phyloP scores from a whole-genome alignment of 2,113 vertebrate genomes.

The Opisthocomus hoazin region DNA sequence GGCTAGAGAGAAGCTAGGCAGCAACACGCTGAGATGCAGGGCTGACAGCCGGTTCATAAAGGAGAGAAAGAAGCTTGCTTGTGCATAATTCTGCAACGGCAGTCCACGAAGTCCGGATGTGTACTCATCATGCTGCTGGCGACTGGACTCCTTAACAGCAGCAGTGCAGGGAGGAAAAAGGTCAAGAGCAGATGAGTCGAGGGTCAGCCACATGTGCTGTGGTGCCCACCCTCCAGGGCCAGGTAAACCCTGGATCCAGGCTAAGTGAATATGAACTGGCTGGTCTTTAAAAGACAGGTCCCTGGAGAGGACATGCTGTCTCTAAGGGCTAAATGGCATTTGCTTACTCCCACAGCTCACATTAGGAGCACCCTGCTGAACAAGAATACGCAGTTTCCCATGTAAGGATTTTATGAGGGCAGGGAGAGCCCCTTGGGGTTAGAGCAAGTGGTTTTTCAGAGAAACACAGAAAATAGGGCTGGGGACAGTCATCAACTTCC shows the following conservation, averaged over 20 bases:
- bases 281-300: neutral
- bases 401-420: neutral
- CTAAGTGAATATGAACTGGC: too few relatives aligned
- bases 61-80: neutral
- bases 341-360: neutral
- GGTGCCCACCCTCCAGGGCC: neutral
- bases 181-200: neutral
- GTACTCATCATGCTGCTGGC: neutral
- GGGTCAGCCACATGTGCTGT: rapidly evolving
- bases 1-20: neutral
- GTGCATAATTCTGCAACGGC: neutral
- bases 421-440: neutral
- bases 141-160: neutral
- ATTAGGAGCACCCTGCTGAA: neutral
- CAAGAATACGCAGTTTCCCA: neutral
- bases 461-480: neutral
- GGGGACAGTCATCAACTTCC: neutral
- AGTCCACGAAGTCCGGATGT: neutral
- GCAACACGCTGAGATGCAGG: rapidly evolving
- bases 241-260: neutral
- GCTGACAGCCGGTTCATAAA: neutral
- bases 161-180: neutral
- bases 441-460: neutral
- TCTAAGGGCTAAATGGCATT: rapidly evolving
- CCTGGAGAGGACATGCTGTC: neutral